Percentiles rank a stretch among this genome's conserved stretches.
Evolutionary conservation across 92 coral and sea anemone genomes (phyloP).

Genomic region (Zoanthus solanderi): DNA sequence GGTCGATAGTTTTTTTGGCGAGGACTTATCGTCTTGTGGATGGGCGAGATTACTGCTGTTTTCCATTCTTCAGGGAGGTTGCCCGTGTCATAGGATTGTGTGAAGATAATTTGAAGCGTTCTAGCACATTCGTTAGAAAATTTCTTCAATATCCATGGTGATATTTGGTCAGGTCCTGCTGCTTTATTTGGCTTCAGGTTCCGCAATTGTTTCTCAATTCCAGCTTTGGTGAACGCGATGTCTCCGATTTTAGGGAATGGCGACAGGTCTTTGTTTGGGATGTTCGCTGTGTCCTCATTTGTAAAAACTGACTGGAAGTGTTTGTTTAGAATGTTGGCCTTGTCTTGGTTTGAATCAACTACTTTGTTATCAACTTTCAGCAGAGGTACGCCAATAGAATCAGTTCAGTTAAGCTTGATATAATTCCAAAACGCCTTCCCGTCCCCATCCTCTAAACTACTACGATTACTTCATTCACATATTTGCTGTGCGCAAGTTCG

Average conservation of each 20-base stretch:
- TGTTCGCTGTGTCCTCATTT: conserved; percentile 4
- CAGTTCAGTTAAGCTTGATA: too few relatives aligned
- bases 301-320: background rate
- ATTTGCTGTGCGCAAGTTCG: too few relatives aligned
- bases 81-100: conserved; percentile 45
- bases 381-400: too few relatives aligned
- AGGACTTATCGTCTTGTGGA: conserved; percentile 27
- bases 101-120: background rate
- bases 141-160: conserved; percentile 13
- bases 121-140: background rate
- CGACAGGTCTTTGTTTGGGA: conserved; percentile 27
- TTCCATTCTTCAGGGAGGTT: conserved; percentile 13
- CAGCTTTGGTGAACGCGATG: conserved; percentile 2
- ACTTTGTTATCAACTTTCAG: background rate
- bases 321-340: conserved; percentile 11
- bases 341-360: background rate
- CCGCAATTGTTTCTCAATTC: conserved; percentile 27
- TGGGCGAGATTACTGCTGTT: conserved; percentile 19
- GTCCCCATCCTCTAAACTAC: too few relatives aligned
- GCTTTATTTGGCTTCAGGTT: conserved; percentile 3
- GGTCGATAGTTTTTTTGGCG: conserved; percentile 25
- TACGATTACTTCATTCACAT: too few relatives aligned
- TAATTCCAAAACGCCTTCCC: too few relatives aligned
- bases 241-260: conserved; percentile 13
- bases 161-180: too few relatives aligned